Evolutionary conservation across 2,888 invertebrate species (phyloP), one percentile per base, ranked within the genome.

Genomic region (Thereva nobilitata): DNA sequence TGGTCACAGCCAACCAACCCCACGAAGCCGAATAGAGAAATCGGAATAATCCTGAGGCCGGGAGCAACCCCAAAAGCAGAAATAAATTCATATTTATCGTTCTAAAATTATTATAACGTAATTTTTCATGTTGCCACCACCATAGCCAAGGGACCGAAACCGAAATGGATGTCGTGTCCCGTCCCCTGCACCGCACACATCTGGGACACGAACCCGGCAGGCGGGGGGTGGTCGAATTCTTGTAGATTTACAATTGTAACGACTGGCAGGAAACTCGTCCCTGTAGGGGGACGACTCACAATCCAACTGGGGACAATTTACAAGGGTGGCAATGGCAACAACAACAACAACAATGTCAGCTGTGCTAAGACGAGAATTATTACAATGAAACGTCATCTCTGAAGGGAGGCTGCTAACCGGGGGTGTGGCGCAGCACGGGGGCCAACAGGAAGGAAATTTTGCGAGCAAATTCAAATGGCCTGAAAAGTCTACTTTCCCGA

Each of bases 81-180:
- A 74, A 74, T 73, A 73, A 74, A 74, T 74, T 74, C 72, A 73
- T 74, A 73, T 74, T 73, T 74, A 73, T 74, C 72, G 72, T 73
- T 74, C 72, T 73, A 74, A 74, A 74, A 74, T 73, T 73, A 73
- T 74, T 74, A 72, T 72, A 72, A 71, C 70, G 72, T 73, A 72
- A 73, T 74, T 73, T 72, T 72, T 73, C 72, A 74, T 73, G 72
- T 72, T 72, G 70, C 72, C 73, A 71, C 73, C 69, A 68, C 72
- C 70, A 71, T 64, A 4, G 35, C 45, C 34, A 49, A 34, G 49
- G 50, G 50, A 6, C 53, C 37, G 38, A 23, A 61, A 6, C 53
- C 37, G 38, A 23, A 53, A 37, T 53, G 53, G 37, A 53, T 53
- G 53, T 45, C 8, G 59, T 49, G 61, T 7, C 10, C 57, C 7